phyloP scores from a whole-genome alignment of 37 sponge, comb jelly and placozoan genomes.

The Ianthella basta region DNA sequence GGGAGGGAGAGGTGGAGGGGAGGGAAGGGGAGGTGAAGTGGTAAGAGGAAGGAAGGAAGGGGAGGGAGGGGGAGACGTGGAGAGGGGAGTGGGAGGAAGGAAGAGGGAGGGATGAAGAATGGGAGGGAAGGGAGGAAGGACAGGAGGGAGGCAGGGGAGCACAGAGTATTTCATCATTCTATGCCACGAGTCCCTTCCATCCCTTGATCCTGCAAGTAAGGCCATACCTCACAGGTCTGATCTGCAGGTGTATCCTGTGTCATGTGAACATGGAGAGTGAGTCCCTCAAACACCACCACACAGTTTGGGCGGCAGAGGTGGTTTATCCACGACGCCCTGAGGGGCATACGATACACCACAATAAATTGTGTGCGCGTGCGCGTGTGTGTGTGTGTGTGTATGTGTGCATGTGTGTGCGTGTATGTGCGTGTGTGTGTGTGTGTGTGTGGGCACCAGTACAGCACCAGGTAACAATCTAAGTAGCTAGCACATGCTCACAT shows the following conservation, averaged over 20 bases:
- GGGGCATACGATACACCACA: neutral
- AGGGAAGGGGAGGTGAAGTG: too few species aligned
- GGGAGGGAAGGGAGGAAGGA: neutral
- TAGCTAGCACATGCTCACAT: too few species aligned
- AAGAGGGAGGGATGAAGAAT: neutral
- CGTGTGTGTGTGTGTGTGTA: too few species aligned
- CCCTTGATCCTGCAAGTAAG: constrained; percentile 12
- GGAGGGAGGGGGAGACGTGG: too few species aligned
- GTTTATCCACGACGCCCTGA: constrained; percentile 61
- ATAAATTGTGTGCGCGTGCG: too few species aligned
- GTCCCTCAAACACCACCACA: constrained; percentile 55
- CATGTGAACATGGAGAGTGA: constrained; percentile 30
- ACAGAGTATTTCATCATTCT: neutral
- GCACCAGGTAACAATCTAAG: too few species aligned
- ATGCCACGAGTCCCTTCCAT: neutral
- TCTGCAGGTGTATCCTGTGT: constrained; percentile 38
- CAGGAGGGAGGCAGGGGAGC: neutral
- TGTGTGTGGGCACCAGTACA: too few species aligned
- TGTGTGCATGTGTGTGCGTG: too few species aligned
- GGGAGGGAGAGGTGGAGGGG: too few species aligned
- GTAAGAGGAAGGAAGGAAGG: too few species aligned
- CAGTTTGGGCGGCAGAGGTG: constrained; percentile 81
- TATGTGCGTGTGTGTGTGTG: too few species aligned
- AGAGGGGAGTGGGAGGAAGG: neutral
- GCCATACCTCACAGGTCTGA: constrained; percentile 22